Percentiles rank a stretch among this genome's conserved stretches.
These are phyloP conservation scores for Schizopygopsis malacanthus DNA, from an alignment of 2,797 vertebrate genomes.

Conservation along the genomic window DNA sequence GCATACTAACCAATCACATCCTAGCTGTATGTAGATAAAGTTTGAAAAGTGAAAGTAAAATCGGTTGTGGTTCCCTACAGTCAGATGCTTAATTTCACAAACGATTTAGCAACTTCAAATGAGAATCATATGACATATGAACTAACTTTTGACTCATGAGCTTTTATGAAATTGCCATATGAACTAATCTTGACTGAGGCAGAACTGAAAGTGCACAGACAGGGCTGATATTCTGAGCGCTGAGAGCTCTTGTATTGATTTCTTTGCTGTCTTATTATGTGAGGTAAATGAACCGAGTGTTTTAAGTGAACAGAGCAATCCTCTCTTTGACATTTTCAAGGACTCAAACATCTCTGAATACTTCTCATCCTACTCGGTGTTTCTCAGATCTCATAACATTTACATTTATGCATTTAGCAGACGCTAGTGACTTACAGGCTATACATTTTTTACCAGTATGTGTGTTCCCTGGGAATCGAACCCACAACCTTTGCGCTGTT, in stretches of 20 bases:
- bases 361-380: background rate
- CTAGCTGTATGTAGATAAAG: background rate
- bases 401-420: too few relatives aligned
- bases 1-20: background rate
- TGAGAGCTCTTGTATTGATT: background rate
- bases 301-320: background rate
- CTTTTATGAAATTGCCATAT: background rate
- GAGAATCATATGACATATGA: background rate
- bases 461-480: too few relatives aligned
- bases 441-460: too few relatives aligned
- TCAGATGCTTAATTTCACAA: background rate
- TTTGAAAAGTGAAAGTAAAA: constrained; percentile 12
- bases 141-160: background rate
- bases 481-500: too few relatives aligned
- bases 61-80: background rate
- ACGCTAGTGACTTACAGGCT: too few relatives aligned
- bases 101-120: background rate
- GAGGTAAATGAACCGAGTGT: too few relatives aligned
- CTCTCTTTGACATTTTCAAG: background rate
- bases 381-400: background rate
- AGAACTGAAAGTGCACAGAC: background rate
- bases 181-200: background rate
- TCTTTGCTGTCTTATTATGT: background rate
- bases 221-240: background rate
- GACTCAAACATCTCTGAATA: background rate